A percentile compares a stretch with the other conserved stretches of the same genome.
Conservation (phyloP, 2,113 vertebrate species). For the Lathamus discolor region DNA sequence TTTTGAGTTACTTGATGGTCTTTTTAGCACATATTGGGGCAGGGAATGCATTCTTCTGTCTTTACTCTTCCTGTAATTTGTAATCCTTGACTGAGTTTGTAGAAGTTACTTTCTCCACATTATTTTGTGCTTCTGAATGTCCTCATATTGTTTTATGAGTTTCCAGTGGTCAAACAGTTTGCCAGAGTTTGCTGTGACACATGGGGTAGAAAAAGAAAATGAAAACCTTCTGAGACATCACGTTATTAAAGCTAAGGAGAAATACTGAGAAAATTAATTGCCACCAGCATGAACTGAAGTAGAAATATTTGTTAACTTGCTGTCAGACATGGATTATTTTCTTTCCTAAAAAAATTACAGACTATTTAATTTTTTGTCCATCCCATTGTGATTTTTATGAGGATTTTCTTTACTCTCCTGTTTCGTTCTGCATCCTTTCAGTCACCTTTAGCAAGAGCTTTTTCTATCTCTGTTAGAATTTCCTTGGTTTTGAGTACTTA, state of each 20-base stretch:
- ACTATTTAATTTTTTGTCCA: not conserved
- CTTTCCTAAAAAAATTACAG: not conserved
- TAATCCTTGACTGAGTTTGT: not conserved
- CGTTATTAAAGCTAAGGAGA: slow-evolving; percentile 14
- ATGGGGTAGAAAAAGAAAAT: not conserved
- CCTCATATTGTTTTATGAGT: not conserved
- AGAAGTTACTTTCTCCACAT: not conserved
- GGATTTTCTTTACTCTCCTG: not conserved
- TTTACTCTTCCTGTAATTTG: not conserved
- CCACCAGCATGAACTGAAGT: slow-evolving; percentile 12
- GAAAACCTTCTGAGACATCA: slow-evolving; percentile 11
- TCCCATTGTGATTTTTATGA: not conserved
- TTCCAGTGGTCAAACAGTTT: slow-evolving; percentile 33
- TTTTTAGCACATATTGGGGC: not conserved
- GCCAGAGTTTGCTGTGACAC: not conserved
- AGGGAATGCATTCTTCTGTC: not conserved
- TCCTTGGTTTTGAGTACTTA: not conserved
- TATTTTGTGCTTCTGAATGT: not conserved
- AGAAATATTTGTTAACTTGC: slow-evolving; percentile 44
- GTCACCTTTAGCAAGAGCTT: not conserved
- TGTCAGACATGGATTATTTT: not conserved
- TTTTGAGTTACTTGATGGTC: not conserved
- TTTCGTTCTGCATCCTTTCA: not conserved
- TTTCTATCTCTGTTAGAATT: not conserved
- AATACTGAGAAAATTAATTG: slow-evolving; percentile 46